Base-by-base conservation (phyloP, 2,113 vertebrate species). In the Rousettus leschenaultii region DNA sequence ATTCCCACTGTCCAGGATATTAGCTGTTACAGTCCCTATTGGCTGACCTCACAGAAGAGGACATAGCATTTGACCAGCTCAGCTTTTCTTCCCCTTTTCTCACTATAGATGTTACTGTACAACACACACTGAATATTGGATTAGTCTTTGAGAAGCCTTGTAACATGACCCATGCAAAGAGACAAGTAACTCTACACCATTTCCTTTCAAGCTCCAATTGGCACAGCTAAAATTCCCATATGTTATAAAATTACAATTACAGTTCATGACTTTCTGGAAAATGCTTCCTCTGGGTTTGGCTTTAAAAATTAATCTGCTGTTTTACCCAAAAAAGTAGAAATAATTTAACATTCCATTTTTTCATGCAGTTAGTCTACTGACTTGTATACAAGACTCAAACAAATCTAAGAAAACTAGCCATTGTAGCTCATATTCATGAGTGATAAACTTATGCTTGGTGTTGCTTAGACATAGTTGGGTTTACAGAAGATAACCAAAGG, bases 1-100 rank as follows among this genome's bases (percentile, higher is more conserved):
- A 97, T 98, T 98, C 98, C 98, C 98, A 98, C 97, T 98, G 98
- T 98, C 97, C 98, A 98, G 97, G 98, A 97, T 98, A 98, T 98
- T 98, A 98, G 96, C 97, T 98, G 97, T 96, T 96, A 96, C 35
- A 86, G 59, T 97, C 98, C 96, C 95, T 94, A 95, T 94, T 98
- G 98, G 98, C 98, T 98, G 98, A 98, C 98, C 98, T 98, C 95
- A 94, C 0, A 3, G 94, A 78, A 95, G 90, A 97, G 96, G 98
- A 98, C 97, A 96, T 16, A 94, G 91, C 89, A 66, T 98, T 97
- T 96, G 96, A 97, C 96, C 57, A 97, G 84, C 95, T 98, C 75
- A 97, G 90, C 96, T 97, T 94, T 98, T 98, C 68, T 93, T 84
- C 35, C 75, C n/a, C 12, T 7, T 63, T 98, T 98, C 97, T 97